phyloP scores from a whole-genome alignment of 2,797 vertebrate genomes.

The Spinus pinus region DNA sequence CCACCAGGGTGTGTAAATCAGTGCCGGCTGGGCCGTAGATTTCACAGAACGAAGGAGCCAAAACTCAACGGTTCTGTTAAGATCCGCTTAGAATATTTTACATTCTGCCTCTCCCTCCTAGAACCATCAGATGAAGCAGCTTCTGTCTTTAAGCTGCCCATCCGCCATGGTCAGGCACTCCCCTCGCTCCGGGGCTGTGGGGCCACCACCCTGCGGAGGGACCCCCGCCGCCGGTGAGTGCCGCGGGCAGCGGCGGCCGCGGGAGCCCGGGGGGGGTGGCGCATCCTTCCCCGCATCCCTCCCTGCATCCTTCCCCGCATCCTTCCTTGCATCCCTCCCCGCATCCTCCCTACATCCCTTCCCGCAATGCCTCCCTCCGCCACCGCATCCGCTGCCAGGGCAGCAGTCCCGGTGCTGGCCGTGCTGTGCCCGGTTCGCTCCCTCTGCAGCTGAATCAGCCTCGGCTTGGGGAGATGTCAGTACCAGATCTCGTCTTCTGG shows the following conservation, averaged over 20 bases:
- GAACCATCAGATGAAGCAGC: background rate
- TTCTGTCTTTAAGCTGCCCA: background rate
- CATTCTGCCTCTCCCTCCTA: too few relatives aligned
- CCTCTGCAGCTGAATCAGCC: too few relatives aligned
- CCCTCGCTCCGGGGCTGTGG: background rate
- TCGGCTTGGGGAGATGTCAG: background rate
- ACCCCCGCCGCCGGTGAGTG: background rate
- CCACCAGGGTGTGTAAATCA: background rate
- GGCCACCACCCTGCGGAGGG: background rate
- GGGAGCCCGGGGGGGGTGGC: too few relatives aligned
- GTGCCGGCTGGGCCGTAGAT: background rate
- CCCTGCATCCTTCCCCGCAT: accelerated
- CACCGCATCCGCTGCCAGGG: background rate
- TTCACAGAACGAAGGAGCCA: accelerated
- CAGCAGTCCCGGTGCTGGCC: background rate
- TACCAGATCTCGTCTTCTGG: too few relatives aligned
- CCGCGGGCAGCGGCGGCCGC: background rate
- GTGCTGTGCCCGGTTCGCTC: background rate
- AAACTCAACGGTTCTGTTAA: background rate
- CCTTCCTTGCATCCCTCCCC: accelerated
- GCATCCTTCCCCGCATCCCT: accelerated
- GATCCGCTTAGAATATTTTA: background rate
- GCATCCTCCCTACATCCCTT: background rate
- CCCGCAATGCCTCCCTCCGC: too few relatives aligned
- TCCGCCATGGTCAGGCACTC: background rate